These are phyloP conservation scores for Lysiphlebus fabarum DNA, from an alignment of 1,140 invertebrate genomes.

Conservation along the genomic window DNA sequence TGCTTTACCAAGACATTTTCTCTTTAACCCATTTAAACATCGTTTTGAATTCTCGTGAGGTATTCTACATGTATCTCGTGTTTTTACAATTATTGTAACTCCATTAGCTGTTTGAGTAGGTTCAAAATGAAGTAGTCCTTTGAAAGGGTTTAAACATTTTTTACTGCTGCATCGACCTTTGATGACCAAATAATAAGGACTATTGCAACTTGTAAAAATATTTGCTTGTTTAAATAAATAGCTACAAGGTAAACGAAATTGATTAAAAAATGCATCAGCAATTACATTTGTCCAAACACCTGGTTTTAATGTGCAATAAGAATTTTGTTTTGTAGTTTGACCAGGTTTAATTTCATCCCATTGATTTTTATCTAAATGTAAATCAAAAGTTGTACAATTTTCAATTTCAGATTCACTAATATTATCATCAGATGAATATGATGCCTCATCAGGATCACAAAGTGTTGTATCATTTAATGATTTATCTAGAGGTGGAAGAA, in stretches of 20 bases:
- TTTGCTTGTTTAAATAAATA: constrained; percentile 17
- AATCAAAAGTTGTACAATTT: constrained; percentile 7
- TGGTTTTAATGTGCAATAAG: constrained; percentile 4
- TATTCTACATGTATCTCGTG: constrained; percentile 12
- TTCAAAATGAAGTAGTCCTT: constrained; percentile 3
- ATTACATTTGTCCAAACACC: constrained; percentile 18
- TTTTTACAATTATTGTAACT: constrained; percentile 10
- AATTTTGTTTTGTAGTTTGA: neutral
- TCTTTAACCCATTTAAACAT: constrained; percentile 10
- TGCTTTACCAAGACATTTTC: constrained; percentile 7
- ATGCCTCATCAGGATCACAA: neutral
- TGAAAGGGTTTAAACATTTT: constrained; percentile 19
- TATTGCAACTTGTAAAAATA: neutral
- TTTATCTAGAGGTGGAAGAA: neutral
- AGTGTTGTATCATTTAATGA: neutral
- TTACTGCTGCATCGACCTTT: constrained; percentile 17
- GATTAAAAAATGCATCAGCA: constrained; percentile 3
- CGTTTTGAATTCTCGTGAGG: constrained; percentile 11
- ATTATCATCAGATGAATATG: neutral
- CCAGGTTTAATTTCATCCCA: constrained; percentile 15
- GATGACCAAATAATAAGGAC: constrained; percentile 2
- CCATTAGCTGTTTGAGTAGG: neutral
- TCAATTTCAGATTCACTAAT: neutral
- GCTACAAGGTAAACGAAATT: constrained; percentile 10
- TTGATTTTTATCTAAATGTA: constrained; percentile 8